Evolutionary conservation across 2,888 invertebrate species (phyloP).

Genomic region (Macrosoma leucophasiata): DNA sequence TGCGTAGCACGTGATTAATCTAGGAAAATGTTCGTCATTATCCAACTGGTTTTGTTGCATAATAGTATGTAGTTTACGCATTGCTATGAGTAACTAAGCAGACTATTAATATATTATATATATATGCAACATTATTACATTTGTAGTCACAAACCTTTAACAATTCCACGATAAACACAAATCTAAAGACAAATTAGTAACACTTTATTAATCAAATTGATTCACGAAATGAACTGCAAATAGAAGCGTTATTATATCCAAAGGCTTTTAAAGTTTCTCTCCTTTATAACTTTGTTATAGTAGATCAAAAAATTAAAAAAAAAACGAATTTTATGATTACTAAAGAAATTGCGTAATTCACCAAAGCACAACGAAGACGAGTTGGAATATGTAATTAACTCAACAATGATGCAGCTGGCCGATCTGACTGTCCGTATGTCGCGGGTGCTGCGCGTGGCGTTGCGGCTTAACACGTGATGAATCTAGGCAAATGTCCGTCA

Average conservation of each 20-base stretch:
- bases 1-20: constrained; percentile 49
- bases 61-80: background rate
- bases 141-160: background rate
- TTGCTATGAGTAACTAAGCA: background rate
- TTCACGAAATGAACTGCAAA: background rate
- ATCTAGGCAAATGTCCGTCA: constrained; percentile 51
- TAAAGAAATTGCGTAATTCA: background rate
- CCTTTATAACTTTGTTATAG: too few relatives aligned
- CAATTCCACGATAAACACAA: background rate
- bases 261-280: too few relatives aligned
- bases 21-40: constrained; percentile 49
- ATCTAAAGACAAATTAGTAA: background rate
- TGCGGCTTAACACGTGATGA: constrained; percentile 44
- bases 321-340: background rate
- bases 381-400: background rate
- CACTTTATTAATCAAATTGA: background rate
- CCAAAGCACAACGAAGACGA: background rate
- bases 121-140: background rate
- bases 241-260: background rate
- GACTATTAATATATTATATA: background rate
- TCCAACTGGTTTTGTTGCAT: constrained; percentile 22
- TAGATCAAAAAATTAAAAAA: too few relatives aligned
- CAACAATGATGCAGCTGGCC: background rate
- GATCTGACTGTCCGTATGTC: constrained; percentile 9
- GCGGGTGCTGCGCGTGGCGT: constrained; percentile 36